phyloP scores from a whole-genome alignment of 2,113 vertebrate genomes.

The Rhineura floridana region DNA sequence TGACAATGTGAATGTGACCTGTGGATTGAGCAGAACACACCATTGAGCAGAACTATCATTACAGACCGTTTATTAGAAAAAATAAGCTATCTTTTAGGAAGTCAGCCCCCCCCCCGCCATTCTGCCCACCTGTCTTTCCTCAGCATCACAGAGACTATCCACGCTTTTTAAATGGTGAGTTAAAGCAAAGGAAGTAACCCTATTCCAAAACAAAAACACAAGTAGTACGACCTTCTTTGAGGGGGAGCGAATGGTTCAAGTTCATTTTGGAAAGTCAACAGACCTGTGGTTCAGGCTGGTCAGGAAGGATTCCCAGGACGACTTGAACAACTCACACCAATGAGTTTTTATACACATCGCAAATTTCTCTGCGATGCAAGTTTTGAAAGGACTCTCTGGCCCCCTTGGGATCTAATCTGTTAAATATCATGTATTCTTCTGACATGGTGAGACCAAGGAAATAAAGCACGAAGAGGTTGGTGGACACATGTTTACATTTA shows the following conservation, averaged over 20 bases:
- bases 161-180: conserved; percentile 36
- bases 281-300: conserved; percentile 11
- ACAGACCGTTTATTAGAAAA: conserved; percentile 39
- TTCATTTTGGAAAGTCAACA: conserved; percentile 23
- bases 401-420: conserved; percentile 47
- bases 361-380: conserved; percentile 26
- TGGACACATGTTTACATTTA: conserved; percentile 46
- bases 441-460: conserved; percentile 29
- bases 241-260: not conserved
- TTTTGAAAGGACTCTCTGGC: conserved; percentile 44
- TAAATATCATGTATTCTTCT: conserved; percentile 36
- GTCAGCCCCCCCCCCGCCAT: too few species aligned
- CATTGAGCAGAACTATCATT: conserved; percentile 39
- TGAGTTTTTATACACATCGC: conserved; percentile 24
- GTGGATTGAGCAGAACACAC: conserved; percentile 14
- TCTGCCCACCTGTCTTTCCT: conserved; percentile 35
- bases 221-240: conserved; percentile 32
- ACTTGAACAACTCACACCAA: conserved; percentile 26
- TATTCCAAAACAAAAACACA: conserved; percentile 38
- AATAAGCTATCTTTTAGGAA: too few species aligned
- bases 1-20: not conserved
- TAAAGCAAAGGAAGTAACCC: conserved; percentile 34
- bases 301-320: conserved; percentile 13
- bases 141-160: conserved; percentile 26
- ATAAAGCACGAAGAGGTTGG: conserved; percentile 8